Conservation (phyloP, 1,140 invertebrate genomes). For the Macrotrachela quadricornifera region DNA sequence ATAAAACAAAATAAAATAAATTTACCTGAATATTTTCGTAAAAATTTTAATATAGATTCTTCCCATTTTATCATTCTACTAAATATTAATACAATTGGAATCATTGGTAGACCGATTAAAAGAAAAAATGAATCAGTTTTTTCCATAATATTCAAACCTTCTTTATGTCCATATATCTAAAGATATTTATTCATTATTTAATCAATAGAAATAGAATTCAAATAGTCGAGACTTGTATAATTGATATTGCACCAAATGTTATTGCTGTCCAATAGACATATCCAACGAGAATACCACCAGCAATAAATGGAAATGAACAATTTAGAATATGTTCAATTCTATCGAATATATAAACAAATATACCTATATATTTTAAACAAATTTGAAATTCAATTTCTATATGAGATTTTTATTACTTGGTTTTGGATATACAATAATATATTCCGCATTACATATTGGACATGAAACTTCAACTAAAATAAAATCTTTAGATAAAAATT, state of each 20-base stretch:
- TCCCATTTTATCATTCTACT: constrained; percentile 70
- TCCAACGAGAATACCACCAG: constrained; percentile 61
- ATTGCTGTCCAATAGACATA: constrained; percentile 89
- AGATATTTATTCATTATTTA: no score
- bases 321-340: constrained; percentile 63
- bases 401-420: no score
- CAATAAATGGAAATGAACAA: constrained; percentile 74
- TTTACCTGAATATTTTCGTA: constrained; percentile 31
- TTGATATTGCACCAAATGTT: constrained; percentile 80
- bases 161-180: constrained; percentile 49
- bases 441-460: constrained; percentile 81
- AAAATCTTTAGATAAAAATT: no score
- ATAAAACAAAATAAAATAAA: constrained; percentile 27
- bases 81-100: constrained; percentile 62
- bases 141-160: constrained; percentile 77
- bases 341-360: constrained; percentile 49
- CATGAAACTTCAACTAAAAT: constrained; percentile 56
- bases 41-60: constrained; percentile 53
- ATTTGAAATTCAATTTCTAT: constrained; percentile 77
- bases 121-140: constrained; percentile 71
- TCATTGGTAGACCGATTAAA: constrained; percentile 67
- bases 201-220: no score
- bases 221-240: no score
- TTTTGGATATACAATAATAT: constrained; percentile 71
- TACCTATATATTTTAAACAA: constrained; percentile 57